phyloP scores from a whole-genome alignment of 2,113 vertebrate species.

The Synodontis membranacea region DNA sequence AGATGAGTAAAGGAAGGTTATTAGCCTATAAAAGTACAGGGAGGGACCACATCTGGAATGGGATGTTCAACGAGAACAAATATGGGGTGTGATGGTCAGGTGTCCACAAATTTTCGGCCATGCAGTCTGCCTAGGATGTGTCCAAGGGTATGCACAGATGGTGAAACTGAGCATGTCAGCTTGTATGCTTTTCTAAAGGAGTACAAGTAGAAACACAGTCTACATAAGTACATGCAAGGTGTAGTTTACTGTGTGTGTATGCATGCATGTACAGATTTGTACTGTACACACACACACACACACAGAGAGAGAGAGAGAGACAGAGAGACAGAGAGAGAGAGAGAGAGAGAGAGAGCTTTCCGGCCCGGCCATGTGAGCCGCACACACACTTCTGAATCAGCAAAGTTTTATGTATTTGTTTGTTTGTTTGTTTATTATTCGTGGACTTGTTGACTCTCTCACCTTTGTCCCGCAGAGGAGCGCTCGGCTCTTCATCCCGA shows the following conservation, averaged over 20 bases:
- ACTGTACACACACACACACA: neutral
- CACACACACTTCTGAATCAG: conserved; percentile 1
- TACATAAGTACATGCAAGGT: neutral
- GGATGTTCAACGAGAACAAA: neutral
- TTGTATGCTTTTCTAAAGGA: neutral
- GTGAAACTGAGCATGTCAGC: too few relatives aligned
- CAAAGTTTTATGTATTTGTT: too few relatives aligned
- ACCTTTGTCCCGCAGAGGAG: conserved; percentile 70
- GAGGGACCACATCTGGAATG: neutral
- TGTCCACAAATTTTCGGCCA: too few relatives aligned
- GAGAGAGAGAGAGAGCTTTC: too few relatives aligned
- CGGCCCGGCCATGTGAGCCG: neutral
- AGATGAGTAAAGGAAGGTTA: neutral
- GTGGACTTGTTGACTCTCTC: conserved; percentile 57
- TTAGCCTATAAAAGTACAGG: neutral
- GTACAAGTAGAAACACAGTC: too few relatives aligned
- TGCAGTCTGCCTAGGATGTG: too few relatives aligned
- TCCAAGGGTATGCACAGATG: too few relatives aligned
- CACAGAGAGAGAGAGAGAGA: too few relatives aligned
- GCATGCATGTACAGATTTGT: neutral
- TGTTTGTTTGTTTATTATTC: too few relatives aligned
- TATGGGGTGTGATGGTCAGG: too few relatives aligned
- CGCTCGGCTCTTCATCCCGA: conserved; percentile 74
- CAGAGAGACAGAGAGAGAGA: too few relatives aligned
- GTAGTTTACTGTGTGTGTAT: neutral